Base-by-base conservation (phyloP, 2,888 invertebrate genomes). In the Thereva unica region DNA sequence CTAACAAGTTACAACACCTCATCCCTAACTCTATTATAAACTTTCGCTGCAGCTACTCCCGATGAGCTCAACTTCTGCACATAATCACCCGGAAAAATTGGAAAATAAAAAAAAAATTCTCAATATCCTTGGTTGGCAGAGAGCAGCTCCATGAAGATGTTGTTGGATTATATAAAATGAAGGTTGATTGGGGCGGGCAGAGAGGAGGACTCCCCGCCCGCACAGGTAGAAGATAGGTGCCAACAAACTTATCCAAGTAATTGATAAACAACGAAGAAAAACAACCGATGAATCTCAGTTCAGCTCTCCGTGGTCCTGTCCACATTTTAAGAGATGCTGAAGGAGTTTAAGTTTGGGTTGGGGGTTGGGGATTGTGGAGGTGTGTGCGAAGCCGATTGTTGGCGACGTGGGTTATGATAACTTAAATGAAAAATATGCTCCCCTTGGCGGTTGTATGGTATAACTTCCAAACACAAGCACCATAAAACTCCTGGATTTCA, bases 241-340 rank as follows among this genome's bases (percentile, higher is more conserved):
- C 53, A 38, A 38, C 37, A 38, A 53, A 53, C 53, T 38, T 38
- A 38, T 35, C 37, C 23, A 37, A n/a, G 10, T 53, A 53, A 53
- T 53, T 53, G 53, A 53, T 53, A 53, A 53, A 53, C 38, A 53
- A 53, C 38, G 38, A 53, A 53, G n/a, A n/a, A 53, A 53, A 53
- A 35, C 52, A 35, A 3, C 37, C 38, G 10, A 53, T 38, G 38
- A 53, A 23, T 53, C 52, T 23, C 23, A 23, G 37, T 53, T 53
- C 23, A 23, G 23, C 37, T 38, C 53, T 38, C 9, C 34, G 34
- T 5, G n/a, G 4, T 6, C 34, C 50, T 7, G 34, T 4, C 52
- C n/a, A n/a, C 12, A 23, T 23, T 23, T 23, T 23, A 23, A 23
- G 23, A 23, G 23, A 23, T 23, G 23, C 23, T 23, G 23, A 23